Evolutionary conservation across 35 echinoderm and acorn worm genomes (phyloP).

Genomic region (Ophiothrix spiculata): DNA sequence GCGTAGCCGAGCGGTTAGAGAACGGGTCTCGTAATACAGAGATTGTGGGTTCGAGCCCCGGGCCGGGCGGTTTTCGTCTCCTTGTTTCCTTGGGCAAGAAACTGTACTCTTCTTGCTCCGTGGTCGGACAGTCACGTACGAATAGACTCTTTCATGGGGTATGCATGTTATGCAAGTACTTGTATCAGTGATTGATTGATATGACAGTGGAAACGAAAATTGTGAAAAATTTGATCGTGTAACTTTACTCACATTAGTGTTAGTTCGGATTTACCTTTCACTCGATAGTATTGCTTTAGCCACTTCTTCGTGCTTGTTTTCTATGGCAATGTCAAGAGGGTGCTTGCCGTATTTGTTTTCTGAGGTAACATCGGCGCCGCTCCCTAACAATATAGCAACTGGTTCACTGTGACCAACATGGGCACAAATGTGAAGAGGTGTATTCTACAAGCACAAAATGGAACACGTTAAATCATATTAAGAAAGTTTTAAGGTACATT

Average conservation of each 20-base stretch:
- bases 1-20: too few species aligned
- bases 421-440: slow-evolving; percentile 25
- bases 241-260: background rate
- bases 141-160: too few species aligned
- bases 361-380: slow-evolving; percentile 14
- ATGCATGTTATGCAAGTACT: too few species aligned
- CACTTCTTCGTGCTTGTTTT: slow-evolving; percentile 18
- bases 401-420: background rate
- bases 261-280: background rate
- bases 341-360: background rate
- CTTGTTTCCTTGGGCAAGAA: too few species aligned
- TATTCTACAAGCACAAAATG: slow-evolving; percentile 9
- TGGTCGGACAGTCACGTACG: too few species aligned
- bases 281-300: slow-evolving; percentile 26
- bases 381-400: slow-evolving; percentile 5
- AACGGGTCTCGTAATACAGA: too few species aligned
- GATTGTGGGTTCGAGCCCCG: too few species aligned
- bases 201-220: background rate
- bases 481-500: too few species aligned
- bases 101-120: too few species aligned
- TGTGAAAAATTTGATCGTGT: background rate
- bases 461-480: too few species aligned
- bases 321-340: slow-evolving; percentile 20
- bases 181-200: too few species aligned
- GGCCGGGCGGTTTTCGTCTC: too few species aligned